A percentile compares a stretch with the other conserved stretches of the same genome.
These are phyloP conservation scores for Zoanthus solanderi DNA, from an alignment of 92 coral and sea anemone species.

Conservation along the genomic window DNA sequence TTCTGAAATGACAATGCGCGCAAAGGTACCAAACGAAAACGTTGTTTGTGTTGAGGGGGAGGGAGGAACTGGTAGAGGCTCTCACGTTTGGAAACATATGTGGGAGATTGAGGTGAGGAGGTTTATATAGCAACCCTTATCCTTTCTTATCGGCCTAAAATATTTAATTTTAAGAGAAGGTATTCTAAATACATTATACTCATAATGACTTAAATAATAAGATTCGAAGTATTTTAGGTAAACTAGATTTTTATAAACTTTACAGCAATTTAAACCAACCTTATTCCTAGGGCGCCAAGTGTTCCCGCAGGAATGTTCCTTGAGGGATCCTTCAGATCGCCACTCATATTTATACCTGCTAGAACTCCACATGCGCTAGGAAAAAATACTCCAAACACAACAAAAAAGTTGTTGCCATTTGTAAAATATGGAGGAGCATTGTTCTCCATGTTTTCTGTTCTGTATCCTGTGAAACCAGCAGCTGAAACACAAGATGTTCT, in stretches of 20 bases:
- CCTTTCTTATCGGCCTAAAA: no score
- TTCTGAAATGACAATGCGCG: no score
- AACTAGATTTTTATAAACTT: not conserved
- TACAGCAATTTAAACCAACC: slow-evolving; percentile 53
- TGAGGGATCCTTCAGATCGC: slow-evolving; percentile 95
- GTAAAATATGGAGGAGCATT: slow-evolving; percentile 89
- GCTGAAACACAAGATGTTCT: slow-evolving; percentile 60
- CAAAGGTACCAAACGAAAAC: no score
- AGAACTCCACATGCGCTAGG: slow-evolving; percentile 99
- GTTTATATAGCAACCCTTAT: no score
- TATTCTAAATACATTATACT: no score
- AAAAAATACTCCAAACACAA: slow-evolving; percentile 96
- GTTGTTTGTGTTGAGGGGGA: no score
- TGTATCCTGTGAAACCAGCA: slow-evolving; percentile 97
- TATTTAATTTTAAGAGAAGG: no score
- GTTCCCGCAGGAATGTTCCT: slow-evolving; percentile 97
- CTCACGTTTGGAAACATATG: no score
- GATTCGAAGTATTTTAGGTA: no score
- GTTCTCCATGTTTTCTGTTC: slow-evolving; percentile 90
- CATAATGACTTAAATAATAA: no score
- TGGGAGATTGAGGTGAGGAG: no score
- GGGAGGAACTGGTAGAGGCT: no score
- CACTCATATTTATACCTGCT: slow-evolving; percentile 99
- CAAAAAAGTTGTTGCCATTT: slow-evolving; percentile 84
- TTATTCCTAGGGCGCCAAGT: slow-evolving; percentile 94